These are phyloP conservation scores for Phoebastria nigripes DNA, from an alignment of 2,797 vertebrate species.

Conservation along the genomic window DNA sequence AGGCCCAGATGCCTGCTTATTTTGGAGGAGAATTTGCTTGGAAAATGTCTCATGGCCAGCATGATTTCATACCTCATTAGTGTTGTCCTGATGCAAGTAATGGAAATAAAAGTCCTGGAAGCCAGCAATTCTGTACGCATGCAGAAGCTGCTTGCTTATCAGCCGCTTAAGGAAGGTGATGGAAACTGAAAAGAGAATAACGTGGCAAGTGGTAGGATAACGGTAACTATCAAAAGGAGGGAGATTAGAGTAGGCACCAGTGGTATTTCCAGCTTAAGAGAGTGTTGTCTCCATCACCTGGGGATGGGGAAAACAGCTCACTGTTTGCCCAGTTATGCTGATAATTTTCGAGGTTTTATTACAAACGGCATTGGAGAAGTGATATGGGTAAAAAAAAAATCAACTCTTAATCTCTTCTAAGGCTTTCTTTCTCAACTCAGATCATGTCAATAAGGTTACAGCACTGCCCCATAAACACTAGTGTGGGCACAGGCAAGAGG, in stretches of 20 bases:
- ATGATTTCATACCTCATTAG: conserved; percentile 50
- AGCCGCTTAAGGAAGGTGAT: not conserved
- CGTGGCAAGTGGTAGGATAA: not conserved
- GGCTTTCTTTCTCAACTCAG: not conserved
- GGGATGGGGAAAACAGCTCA: not conserved
- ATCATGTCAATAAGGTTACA: not conserved
- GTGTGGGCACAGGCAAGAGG: not conserved
- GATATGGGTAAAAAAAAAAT: not conserved
- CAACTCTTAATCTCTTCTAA: not conserved
- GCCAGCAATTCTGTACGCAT: not conserved
- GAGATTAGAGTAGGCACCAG: not conserved
- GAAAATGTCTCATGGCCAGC: conserved; percentile 16
- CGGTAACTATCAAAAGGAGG: not conserved
- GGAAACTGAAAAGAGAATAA: not conserved
- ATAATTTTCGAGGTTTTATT: not conserved
- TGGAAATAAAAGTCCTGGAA: conserved; percentile 42
- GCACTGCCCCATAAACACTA: not conserved
- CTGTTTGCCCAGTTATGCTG: not conserved
- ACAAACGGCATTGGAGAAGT: not conserved
- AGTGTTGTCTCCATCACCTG: not conserved
- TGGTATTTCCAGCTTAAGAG: not conserved
- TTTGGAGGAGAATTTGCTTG: conserved; percentile 43
- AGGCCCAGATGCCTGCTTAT: conserved; percentile 26
- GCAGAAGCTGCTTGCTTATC: not conserved
- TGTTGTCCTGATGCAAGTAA: conserved; percentile 7